Evolutionary conservation across 1,140 invertebrate species (phyloP).

Genomic region (Scylla paramamosain): DNA sequence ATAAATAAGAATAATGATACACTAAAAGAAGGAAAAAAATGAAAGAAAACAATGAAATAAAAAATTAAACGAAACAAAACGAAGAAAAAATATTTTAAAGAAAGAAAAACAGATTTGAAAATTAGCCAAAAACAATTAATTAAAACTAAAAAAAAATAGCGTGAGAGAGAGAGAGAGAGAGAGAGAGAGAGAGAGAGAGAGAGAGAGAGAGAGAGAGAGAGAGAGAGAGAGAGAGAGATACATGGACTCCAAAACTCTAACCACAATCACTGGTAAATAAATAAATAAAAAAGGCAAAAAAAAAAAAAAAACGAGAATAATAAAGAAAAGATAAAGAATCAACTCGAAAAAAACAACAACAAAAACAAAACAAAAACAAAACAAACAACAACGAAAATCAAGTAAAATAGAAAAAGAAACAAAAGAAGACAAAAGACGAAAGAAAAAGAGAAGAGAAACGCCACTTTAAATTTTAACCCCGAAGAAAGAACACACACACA

Average conservation of each 20-base stretch:
- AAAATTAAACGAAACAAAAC: too few relatives aligned
- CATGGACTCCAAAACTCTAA: neutral
- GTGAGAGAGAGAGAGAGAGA: conserved; percentile 28
- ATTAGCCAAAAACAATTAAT: too few relatives aligned
- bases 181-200: conserved; percentile 21
- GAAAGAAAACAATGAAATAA: too few relatives aligned
- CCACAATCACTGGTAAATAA: neutral
- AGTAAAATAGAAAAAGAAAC: too few relatives aligned
- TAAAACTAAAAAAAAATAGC: neutral
- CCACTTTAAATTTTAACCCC: too few relatives aligned
- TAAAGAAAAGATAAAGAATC: neutral
- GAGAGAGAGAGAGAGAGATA: conserved; percentile 16
- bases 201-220: conserved; percentile 27
- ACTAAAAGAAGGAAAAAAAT: too few relatives aligned
- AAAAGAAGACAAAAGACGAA: too few relatives aligned
- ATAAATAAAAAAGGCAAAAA: neutral
- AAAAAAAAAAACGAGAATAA: neutral
- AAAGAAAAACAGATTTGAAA: too few relatives aligned
- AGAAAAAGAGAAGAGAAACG: too few relatives aligned
- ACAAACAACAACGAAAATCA: neutral
- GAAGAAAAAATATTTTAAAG: too few relatives aligned
- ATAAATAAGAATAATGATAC: too few relatives aligned
- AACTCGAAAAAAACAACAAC: neutral
- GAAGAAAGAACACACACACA: too few relatives aligned
- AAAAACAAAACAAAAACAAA: neutral